Percentiles rank a stretch among this genome's conserved stretches.
These are phyloP conservation scores for Junonia oenone DNA, from an alignment of 2,888 invertebrate species.

Conservation along the genomic window DNA sequence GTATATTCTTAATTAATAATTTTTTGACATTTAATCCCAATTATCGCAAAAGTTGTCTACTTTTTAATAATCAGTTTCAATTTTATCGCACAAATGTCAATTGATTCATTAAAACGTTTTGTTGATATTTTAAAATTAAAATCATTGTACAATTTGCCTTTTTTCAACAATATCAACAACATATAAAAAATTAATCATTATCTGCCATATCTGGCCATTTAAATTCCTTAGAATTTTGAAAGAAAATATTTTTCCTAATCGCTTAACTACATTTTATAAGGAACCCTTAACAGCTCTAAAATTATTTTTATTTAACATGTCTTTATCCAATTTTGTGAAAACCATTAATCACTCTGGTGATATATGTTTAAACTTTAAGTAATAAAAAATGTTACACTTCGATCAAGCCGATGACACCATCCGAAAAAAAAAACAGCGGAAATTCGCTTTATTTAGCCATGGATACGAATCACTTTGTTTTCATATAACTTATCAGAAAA, in stretches of 20 bases:
- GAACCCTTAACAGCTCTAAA: too few species aligned
- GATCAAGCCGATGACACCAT: conserved; percentile 19
- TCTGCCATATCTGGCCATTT: too few species aligned
- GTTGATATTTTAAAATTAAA: not conserved
- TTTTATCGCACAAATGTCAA: not conserved
- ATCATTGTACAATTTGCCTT: too few species aligned
- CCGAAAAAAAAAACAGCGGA: conserved; percentile 12
- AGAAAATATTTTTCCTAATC: too few species aligned
- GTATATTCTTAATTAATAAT: not conserved
- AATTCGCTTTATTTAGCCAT: conserved; percentile 17
- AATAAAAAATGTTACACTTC: not conserved
- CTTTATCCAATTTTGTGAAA: not conserved
- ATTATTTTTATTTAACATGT: not conserved
- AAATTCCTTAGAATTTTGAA: too few species aligned
- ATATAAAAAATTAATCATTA: too few species aligned
- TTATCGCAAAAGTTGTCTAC: not conserved
- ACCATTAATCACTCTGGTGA: not conserved
- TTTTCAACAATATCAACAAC: too few species aligned
- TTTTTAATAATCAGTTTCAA: not conserved
- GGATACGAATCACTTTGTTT: conserved; percentile 20
- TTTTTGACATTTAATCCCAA: not conserved
- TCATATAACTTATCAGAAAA: conserved; percentile 17
- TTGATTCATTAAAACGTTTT: not conserved
- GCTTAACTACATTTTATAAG: too few species aligned
- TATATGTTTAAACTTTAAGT: not conserved